Base-by-base conservation (phyloP, 2,797 vertebrate genomes). In the Anguilla megastoma region DNA sequence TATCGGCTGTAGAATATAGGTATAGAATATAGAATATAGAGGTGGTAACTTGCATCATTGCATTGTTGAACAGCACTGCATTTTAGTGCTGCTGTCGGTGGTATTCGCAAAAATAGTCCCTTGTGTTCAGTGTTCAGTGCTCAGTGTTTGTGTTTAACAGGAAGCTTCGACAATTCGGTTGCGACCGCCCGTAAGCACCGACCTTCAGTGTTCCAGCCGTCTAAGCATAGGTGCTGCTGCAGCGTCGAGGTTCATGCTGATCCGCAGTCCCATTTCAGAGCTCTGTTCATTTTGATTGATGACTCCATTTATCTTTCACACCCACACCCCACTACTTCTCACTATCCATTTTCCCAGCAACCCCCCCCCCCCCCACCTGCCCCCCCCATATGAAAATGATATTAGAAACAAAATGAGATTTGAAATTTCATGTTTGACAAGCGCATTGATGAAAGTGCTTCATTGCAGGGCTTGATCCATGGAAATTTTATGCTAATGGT, bases 381-480 rank as follows among this genome's bases (percentile, higher is more conserved):
- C 92, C 84, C 91, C 90, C 89, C 87, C 71, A 91, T 94, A 94
- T 92, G 94, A 95, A 96, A 96, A 96, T 95, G 88, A 96, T 96
- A 96, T 97, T 96, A 96, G 94, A 96, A 96, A 96, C 96, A 96
- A 96, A 97, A 97, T 96, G 95, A 97, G 96, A 96, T 96, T 96
- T 95, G 93, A 96, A 96, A 96, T 96, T 95, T 95, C 94, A 93
- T 96, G 95, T 96, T 96, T 96, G 96, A 97, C 96, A 97, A 95
- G 96, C 92, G 93, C 93, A 94, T 96, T 96, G 96, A 96, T 96
- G 95, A 97, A 96, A 96, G 95, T 93, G 93, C 95, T 96, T 95
- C 95, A 95, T 95, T 95, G 95, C 95, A 88, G 80, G 92, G 93
- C 91, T 93, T 95, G 95, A 96, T 96, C 94, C 95, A 96, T 96